A percentile compares a stretch with the other conserved stretches of the same genome.
phyloP scores from a whole-genome alignment of 2,797 vertebrate species.

The Parauchenoglanis punctatus region DNA sequence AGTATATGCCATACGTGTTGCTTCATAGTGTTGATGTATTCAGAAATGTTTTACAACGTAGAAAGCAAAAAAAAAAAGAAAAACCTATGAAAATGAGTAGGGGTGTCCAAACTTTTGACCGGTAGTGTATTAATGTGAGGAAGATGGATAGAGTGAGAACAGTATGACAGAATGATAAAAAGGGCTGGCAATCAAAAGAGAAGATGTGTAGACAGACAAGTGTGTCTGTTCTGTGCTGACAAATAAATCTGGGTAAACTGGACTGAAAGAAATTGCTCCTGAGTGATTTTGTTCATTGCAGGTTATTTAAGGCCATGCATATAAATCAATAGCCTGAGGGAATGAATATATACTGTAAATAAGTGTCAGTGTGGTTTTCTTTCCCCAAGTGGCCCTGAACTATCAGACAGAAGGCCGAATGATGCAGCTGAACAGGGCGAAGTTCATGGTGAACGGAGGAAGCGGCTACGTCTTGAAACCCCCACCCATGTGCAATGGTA shows the following conservation, averaged over 20 bases:
- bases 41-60: no score
- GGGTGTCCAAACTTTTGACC: no score
- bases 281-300: background rate
- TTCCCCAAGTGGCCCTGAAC: constrained; percentile 89
- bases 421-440: constrained; percentile 97
- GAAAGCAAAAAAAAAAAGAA: no score
- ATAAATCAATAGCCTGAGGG: background rate
- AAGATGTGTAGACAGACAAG: background rate
- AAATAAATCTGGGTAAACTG: constrained; percentile 23
- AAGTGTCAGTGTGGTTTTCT: background rate
- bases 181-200: background rate
- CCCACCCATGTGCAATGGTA: constrained; percentile 96
- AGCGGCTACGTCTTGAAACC: constrained; percentile 96
- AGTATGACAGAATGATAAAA: background rate
- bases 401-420: constrained; percentile 97
- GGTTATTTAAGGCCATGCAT: background rate
- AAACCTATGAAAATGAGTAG: no score
- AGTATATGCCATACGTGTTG: no score
- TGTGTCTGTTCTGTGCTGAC: constrained; percentile 9
- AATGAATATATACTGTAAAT: background rate
- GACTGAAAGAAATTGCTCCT: constrained; percentile 25
- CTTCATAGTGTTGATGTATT: no score
- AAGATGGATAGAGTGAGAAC: background rate
- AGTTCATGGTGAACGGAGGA: constrained; percentile 94
- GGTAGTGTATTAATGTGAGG: no score